A percentile compares a stretch with the other conserved stretches of the same genome.
These are phyloP conservation scores for Graphium colonna DNA, from an alignment of 2,888 invertebrate genomes.

Conservation along the genomic window DNA sequence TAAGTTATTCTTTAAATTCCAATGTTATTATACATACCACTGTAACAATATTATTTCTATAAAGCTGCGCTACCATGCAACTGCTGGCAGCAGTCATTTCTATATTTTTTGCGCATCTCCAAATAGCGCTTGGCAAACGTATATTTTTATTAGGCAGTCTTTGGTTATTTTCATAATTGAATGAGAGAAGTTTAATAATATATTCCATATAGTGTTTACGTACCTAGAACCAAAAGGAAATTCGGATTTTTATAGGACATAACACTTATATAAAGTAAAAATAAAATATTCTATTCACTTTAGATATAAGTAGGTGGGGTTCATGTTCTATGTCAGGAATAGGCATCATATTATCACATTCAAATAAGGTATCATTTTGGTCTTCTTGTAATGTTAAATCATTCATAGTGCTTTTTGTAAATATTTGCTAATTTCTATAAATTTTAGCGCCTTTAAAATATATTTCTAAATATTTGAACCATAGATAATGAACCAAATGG, in stretches of 20 bases:
- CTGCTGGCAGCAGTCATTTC: constrained; percentile 65
- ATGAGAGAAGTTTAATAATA: constrained; percentile 57
- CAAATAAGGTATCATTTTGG: constrained; percentile 45
- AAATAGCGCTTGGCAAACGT: constrained; percentile 68
- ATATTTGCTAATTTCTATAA: not conserved
- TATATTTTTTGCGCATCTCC: constrained; percentile 68
- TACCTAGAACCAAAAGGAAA: constrained; percentile 43
- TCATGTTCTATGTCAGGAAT: constrained; percentile 60
- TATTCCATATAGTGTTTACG: constrained; percentile 73
- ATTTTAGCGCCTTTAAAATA: constrained; percentile 9
- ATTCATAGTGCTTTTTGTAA: constrained; percentile 6
- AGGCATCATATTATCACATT: constrained; percentile 59
- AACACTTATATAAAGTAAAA: too few species aligned
- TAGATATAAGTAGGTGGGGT: constrained; percentile 69
- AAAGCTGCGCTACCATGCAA: constrained; percentile 68
- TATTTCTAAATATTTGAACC: not conserved
- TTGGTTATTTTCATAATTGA: constrained; percentile 66
- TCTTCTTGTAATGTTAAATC: constrained; percentile 25
- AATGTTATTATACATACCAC: constrained; percentile 43
- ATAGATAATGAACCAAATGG: too few species aligned
- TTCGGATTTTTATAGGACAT: too few species aligned
- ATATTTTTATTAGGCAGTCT: constrained; percentile 60
- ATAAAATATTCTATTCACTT: constrained; percentile 44
- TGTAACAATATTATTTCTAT: constrained; percentile 57
- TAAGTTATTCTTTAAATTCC: not conserved